Base-by-base conservation (phyloP, 2,888 invertebrate genomes). In the Artemia sinica region DNA sequence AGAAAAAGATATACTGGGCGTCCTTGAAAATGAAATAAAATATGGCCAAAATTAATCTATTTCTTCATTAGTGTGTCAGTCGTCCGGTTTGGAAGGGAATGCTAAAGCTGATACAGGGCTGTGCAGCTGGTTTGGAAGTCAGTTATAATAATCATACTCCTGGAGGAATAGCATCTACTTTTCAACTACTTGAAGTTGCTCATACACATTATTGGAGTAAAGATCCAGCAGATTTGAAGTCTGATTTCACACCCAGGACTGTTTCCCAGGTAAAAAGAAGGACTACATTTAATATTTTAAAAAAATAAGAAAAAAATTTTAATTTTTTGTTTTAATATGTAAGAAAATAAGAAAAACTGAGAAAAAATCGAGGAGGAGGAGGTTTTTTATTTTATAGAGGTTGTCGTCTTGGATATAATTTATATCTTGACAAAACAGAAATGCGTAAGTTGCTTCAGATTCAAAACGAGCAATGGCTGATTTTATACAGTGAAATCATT, bases 191-290 rank as follows among this genome's bases (percentile, higher is more conserved):
- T 75, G 98, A 99, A 82, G 94, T 99, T 76, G 91, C 94, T 4
- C 97, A 99, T 78, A 99, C 98, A 0, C 97, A 98, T 79, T 99
- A 88, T 77, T 95, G 94, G 92, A 89, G 88, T 74, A 89, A 90
- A 76, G 92, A 92, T 77, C 77, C 90, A 10, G 81, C 84, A 0
- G 84, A 84, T 71, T 78, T 79, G 48, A 74, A 74, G 50, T 69
- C 75, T 12, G 77, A 76, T 52, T 73, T 73, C 18, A 72, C 72
- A 58, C 70, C 71, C 41, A 66, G 79, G 67, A 80, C 80, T 67
- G 78, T 79, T 65, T 79, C 80, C 9, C 75, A 80, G 66, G 76
- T 81, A 72, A 80, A 28, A 28, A 28, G 1, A 28, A 28, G 2
- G 4, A 28, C 28, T 4, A 28, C 4, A 28, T 28, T 4, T 28